These are phyloP conservation scores for Saccopteryx bilineata DNA, from an alignment of 2,113 vertebrate genomes.

Conservation along the genomic window DNA sequence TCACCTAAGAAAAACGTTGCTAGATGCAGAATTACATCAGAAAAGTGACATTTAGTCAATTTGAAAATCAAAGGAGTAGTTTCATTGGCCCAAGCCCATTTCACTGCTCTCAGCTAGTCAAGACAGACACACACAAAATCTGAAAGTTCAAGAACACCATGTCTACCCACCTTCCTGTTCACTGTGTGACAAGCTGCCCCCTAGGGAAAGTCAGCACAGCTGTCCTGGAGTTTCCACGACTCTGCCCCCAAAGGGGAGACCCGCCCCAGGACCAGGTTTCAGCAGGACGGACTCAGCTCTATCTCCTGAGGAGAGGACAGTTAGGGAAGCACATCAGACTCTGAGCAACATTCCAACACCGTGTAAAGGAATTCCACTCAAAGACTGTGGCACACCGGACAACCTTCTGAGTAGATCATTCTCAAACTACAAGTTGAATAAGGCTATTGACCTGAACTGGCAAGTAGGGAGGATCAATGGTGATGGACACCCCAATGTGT, in stretches of 20 bases:
- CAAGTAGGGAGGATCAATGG: background rate
- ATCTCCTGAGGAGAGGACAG: background rate
- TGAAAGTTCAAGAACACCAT: background rate
- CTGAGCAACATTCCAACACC: background rate
- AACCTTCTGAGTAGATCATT: background rate
- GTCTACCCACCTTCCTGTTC: too few relatives aligned
- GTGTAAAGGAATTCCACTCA: background rate
- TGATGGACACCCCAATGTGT: too few relatives aligned
- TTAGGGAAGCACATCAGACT: background rate
- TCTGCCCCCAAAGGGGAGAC: background rate
- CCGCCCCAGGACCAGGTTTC: background rate
- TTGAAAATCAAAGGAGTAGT: background rate
- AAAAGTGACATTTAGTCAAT: background rate
- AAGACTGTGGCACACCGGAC: background rate
- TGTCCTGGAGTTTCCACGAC: accelerated
- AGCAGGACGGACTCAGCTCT: background rate
- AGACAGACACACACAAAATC: background rate
- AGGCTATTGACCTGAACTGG: background rate
- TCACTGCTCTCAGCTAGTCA: background rate
- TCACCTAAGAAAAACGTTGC: background rate
- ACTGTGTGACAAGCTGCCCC: background rate
- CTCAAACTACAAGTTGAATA: background rate
- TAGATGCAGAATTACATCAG: background rate
- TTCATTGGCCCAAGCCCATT: background rate
- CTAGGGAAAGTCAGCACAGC: background rate